Percentiles rank a stretch among this genome's conserved stretches.
phyloP scores from a whole-genome alignment of 2,113 vertebrate genomes.

The Saguinus midas region DNA sequence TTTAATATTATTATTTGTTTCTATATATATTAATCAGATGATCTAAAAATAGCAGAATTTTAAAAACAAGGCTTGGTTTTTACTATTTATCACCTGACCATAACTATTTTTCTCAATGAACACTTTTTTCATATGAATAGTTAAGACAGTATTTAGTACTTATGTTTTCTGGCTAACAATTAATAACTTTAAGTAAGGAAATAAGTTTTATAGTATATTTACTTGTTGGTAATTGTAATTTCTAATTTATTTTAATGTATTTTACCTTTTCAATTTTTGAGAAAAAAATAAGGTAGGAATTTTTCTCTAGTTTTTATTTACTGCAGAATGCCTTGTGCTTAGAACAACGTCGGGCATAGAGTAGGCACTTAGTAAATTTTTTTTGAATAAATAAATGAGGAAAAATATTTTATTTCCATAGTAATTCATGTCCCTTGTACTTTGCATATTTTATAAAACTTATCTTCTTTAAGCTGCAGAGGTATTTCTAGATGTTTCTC shows the following conservation, averaged over 20 bases:
- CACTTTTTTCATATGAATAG: slow-evolving; percentile 18
- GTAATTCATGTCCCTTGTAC: not conserved
- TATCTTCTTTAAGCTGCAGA: not conserved
- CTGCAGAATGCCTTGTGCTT: not conserved
- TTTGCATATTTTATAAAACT: not conserved
- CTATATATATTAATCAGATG: not conserved
- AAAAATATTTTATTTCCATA: not conserved
- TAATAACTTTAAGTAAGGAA: slow-evolving; percentile 28
- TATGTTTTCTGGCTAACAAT: slow-evolving; percentile 20
- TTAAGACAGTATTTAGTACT: not conserved
- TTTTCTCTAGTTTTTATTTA: slow-evolving; percentile 35
- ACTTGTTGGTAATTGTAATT: not conserved
- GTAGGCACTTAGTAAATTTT: not conserved
- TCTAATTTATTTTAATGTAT: not conserved
- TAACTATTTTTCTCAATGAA: slow-evolving; percentile 20
- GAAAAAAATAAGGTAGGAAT: not conserved
- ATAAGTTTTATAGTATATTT: not conserved
- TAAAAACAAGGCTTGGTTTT: not conserved
- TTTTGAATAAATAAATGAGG: not conserved
- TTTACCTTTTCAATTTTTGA: slow-evolving; percentile 29
- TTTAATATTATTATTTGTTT: slow-evolving; percentile 21
- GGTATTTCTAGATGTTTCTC: not conserved
- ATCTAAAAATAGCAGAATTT: not conserved
- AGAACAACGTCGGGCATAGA: not conserved
- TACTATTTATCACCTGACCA: not conserved